A percentile compares a stretch with the other conserved stretches of the same genome.
Conservation (phyloP, 2,113 vertebrate species). For the Argyrosomus japonicus region DNA sequence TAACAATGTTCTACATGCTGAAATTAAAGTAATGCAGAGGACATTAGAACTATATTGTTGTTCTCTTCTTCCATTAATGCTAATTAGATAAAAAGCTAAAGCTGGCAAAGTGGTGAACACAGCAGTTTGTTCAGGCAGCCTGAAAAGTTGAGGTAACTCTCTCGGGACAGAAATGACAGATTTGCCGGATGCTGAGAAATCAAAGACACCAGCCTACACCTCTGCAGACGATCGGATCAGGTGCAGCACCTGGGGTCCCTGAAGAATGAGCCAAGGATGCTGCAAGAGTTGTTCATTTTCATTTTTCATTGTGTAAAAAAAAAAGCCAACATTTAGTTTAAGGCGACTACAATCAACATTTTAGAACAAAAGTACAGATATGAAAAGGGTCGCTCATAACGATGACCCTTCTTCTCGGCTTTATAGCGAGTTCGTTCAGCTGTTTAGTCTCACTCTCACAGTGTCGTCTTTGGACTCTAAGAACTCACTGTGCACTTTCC, state of each 20-base stretch:
- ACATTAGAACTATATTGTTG: neutral
- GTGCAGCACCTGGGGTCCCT: too few species aligned
- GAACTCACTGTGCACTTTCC: neutral
- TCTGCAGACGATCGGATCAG: neutral
- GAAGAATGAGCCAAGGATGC: too few species aligned
- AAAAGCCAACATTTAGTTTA: too few species aligned
- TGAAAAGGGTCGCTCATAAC: too few species aligned
- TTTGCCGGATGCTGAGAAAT: neutral
- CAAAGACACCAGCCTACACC: neutral
- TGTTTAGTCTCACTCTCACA: too few species aligned
- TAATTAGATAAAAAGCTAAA: neutral
- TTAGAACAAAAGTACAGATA: too few species aligned
- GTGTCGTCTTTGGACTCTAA: neutral
- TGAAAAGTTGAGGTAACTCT: neutral
- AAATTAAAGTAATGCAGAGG: neutral
- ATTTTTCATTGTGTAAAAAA: too few species aligned
- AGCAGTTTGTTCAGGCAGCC: neutral
- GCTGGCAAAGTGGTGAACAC: neutral
- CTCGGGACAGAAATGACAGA: neutral
- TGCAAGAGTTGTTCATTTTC: too few species aligned
- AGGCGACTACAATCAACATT: too few species aligned
- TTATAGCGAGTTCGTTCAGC: too few species aligned
- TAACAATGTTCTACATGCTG: neutral
- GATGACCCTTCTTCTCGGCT: too few species aligned
- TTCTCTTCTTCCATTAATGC: neutral